Conservation (phyloP, 2,797 vertebrate species). For the Apogon hyalosoma region DNA sequence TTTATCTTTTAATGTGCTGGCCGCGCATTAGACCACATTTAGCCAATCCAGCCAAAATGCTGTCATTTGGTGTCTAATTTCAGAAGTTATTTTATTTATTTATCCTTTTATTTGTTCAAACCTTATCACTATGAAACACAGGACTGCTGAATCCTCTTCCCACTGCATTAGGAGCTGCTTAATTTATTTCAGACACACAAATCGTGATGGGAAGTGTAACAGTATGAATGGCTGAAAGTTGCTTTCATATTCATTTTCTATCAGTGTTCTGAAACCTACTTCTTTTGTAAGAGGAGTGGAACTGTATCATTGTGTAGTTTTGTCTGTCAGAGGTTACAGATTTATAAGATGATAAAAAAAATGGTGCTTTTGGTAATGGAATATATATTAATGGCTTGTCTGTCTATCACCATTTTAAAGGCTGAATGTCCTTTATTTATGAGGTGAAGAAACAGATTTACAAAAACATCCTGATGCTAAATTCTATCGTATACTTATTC, state of each 20-base stretch:
- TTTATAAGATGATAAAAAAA: no score
- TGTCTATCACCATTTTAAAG: constrained; percentile 20
- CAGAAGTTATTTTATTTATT: constrained; percentile 56
- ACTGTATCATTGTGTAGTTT: not conserved
- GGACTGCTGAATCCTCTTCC: constrained; percentile 49
- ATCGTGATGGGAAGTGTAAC: constrained; percentile 53
- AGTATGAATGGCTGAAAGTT: constrained; percentile 27
- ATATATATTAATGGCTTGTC: constrained; percentile 25
- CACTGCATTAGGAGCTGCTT: constrained; percentile 43
- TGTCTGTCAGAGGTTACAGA: not conserved
- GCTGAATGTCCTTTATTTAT: constrained; percentile 33
- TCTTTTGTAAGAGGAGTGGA: constrained; percentile 11
- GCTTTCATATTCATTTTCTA: constrained; percentile 44
- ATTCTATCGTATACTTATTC: not conserved
- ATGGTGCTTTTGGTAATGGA: constrained; percentile 12
- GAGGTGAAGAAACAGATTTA: constrained; percentile 22
- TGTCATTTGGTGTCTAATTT: constrained; percentile 58
- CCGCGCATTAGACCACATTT: constrained; percentile 56
- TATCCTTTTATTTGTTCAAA: constrained; percentile 45
- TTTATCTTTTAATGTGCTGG: constrained; percentile 65
- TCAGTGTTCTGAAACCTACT: constrained; percentile 40
- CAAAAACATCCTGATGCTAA: constrained; percentile 10
- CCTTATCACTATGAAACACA: constrained; percentile 61
- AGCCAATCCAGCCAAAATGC: constrained; percentile 54
- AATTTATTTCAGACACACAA: constrained; percentile 46